Evolutionary conservation across 23 tunicate genomes (phyloP).

Genomic region (Corella eumyota): DNA sequence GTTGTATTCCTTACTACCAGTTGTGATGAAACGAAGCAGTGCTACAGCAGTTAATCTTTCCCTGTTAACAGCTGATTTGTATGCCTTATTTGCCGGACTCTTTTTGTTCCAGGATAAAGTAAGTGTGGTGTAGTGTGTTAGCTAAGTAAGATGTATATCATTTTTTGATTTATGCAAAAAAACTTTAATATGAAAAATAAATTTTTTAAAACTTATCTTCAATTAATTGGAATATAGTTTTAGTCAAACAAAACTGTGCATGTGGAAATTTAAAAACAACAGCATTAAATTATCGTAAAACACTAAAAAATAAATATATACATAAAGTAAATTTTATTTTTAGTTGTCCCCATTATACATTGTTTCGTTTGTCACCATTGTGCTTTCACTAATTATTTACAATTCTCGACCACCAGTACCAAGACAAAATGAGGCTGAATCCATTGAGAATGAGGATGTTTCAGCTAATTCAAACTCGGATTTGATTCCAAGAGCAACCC

Average conservation of each 20-base stretch:
- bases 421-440: too few species aligned
- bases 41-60: slow-evolving; percentile 89
- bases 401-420: slow-evolving; percentile 57
- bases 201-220: too few species aligned
- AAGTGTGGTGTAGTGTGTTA: not conserved
- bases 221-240: not conserved
- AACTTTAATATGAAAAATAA: too few species aligned
- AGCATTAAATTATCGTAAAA: not conserved
- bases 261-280: too few species aligned
- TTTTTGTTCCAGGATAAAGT: slow-evolving; percentile 64
- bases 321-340: slow-evolving; percentile 7
- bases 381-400: slow-evolving; percentile 48
- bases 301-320: not conserved
- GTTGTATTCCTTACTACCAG: slow-evolving; percentile 55
- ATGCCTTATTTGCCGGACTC: slow-evolving; percentile 66
- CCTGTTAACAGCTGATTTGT: slow-evolving; percentile 73
- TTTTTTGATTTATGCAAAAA: too few species aligned
- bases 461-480: too few species aligned
- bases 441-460: too few species aligned
- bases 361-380: slow-evolving; percentile 66
- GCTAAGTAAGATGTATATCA: not conserved
- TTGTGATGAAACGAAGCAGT: slow-evolving; percentile 70
- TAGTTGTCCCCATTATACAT: slow-evolving; percentile 78
- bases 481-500: too few species aligned
- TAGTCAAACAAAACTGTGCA: not conserved